Conservation (phyloP, 2,888 invertebrate genomes). For the Eretmocerus hayati region DNA sequence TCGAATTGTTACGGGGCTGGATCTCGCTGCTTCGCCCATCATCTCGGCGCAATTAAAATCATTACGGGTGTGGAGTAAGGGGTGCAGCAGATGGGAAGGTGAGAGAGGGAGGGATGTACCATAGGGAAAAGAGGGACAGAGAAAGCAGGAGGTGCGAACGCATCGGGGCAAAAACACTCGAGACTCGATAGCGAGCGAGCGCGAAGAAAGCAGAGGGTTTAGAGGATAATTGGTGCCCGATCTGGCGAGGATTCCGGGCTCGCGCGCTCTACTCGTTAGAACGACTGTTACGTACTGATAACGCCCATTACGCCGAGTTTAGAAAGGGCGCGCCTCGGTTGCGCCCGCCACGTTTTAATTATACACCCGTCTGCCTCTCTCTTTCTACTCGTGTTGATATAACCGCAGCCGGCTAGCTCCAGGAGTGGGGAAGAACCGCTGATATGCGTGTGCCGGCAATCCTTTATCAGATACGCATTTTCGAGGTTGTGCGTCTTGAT, state of each 20-base stretch:
- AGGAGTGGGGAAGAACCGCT: no score
- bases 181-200: constrained; percentile 10
- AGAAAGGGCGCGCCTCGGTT: constrained; percentile 37
- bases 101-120: no score
- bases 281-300: constrained; percentile 38
- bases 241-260: constrained; percentile 13
- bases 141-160: not conserved
- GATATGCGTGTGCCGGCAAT: no score
- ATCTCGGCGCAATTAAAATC: constrained; percentile 10
- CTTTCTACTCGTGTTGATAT: constrained; percentile 1
- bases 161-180: constrained; percentile 10
- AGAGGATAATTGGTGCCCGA: constrained; percentile 21
- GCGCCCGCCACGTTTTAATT: constrained; percentile 38
- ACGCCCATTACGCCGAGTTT: constrained; percentile 39
- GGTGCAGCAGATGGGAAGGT: not conserved
- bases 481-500: no score
- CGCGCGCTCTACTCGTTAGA: constrained; percentile 34
- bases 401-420: no score
- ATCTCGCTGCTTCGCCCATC: not conserved
- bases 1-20: not conserved
- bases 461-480: no score
- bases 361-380: constrained; percentile 24
- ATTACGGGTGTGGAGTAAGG: not conserved
- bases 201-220: constrained; percentile 8
- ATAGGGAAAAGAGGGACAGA: no score